These are phyloP conservation scores for Helicolenus hilgendorfi DNA, from an alignment of 2,797 vertebrate species.

Conservation along the genomic window DNA sequence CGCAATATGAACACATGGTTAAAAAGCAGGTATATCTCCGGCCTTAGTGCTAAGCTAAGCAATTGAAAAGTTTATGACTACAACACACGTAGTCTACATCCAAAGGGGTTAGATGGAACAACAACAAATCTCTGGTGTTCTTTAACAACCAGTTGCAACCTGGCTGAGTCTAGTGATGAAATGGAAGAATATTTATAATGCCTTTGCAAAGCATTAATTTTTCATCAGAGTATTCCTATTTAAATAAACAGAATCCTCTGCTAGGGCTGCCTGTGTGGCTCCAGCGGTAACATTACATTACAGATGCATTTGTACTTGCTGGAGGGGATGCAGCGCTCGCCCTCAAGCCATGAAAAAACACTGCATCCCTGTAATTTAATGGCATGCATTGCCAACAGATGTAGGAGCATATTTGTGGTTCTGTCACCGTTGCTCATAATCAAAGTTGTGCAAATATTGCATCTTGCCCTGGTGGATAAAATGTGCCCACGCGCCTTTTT, in stretches of 20 bases:
- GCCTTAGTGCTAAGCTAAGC: background rate
- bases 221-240: background rate
- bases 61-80: background rate
- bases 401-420: constrained; percentile 38
- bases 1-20: background rate
- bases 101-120: background rate
- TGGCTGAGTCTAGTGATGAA: background rate
- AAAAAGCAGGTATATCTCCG: background rate
- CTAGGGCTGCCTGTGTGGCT: background rate
- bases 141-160: background rate
- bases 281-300: constrained; percentile 15
- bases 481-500: constrained; percentile 16
- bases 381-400: constrained; percentile 10
- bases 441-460: constrained; percentile 54
- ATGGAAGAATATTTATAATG: background rate
- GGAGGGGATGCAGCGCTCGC: constrained; percentile 8
- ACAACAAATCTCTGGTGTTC: background rate
- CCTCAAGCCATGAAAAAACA: constrained; percentile 10
- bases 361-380: constrained; percentile 11
- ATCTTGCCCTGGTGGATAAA: constrained; percentile 19
- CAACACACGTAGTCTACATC: background rate
- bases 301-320: constrained; percentile 10
- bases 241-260: constrained; percentile 6
- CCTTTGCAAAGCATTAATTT: constrained; percentile 21
- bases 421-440: constrained; percentile 50